Evolutionary conservation across 2,113 vertebrate genomes (phyloP), one percentile per base, ranked within the genome.

Genomic region (Hippocampus guttulatus): DNA sequence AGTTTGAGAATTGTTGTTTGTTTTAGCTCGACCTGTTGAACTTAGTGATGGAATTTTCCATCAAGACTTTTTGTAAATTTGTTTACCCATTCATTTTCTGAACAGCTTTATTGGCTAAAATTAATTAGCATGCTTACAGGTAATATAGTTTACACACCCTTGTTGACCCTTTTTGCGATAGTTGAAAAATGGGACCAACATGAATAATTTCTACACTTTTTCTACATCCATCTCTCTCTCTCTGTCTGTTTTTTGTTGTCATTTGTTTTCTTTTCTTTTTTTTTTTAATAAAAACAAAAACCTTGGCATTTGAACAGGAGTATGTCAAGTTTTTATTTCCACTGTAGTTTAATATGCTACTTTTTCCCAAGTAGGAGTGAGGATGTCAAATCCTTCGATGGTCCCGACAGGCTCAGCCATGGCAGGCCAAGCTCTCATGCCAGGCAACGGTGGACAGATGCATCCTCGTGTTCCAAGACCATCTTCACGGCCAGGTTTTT

Each of bases 331-430:
- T 58, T 55, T 10, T 43, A 41, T 21, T 21, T 55, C 27, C 20
- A 3, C 8, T 54, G 2, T 5, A 12, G 63, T 45, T 41, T 20
- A 52, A 63, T 68, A 43, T 77, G 1, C 15, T 16, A 45, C 70
- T 30, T 82, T 81, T 83, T 27, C 27, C 21, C 9, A 57, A 92
- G 90, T 73, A 81, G 91, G 79, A 1, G 73, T 93, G 30, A 87
- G 97, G 87, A 94, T 98, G 94, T 92, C 92, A 81, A 96, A 91
- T 83, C 95, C 96, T 61, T 87, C 94, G 3, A 95, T 98, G 96
- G 94, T 96, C 87, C 92, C 95, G 41, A 91, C 95, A 74, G 91
- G 93, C 73, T 92, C 94, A 84, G 94, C 89, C 40, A 87, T 96
- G 83, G 82, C 94, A 64, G 92, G 93, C 68, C 94, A 95, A 70